Evolutionary conservation across 2,113 vertebrate genomes (phyloP).

Genomic region (Calyptommatus sinebrachiatus): DNA sequence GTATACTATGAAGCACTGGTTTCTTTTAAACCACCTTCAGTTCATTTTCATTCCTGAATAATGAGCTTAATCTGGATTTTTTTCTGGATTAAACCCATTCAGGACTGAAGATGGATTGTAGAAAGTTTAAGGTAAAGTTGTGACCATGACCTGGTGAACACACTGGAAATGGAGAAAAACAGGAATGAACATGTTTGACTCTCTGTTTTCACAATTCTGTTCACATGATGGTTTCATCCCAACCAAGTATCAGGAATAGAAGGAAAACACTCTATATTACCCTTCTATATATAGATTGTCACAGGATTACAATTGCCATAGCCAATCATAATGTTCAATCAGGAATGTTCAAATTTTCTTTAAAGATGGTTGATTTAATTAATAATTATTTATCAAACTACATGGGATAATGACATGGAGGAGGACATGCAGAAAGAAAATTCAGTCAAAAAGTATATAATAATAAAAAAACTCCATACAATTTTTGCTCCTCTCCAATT

Average conservation of each 20-base stretch:
- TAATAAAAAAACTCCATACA: background rate
- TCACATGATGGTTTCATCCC: background rate
- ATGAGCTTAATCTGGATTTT: too few species aligned
- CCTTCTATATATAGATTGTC: background rate
- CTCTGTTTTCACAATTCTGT: background rate
- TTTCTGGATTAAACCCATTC: too few species aligned
- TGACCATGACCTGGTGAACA: background rate
- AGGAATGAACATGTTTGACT: background rate
- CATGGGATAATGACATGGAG: background rate
- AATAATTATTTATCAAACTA: background rate
- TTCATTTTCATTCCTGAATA: too few species aligned
- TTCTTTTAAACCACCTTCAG: too few species aligned
- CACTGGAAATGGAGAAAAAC: background rate
- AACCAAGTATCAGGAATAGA: too few species aligned
- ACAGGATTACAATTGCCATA: too few species aligned
- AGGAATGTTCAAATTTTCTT: background rate
- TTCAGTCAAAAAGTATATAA: background rate
- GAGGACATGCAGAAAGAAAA: background rate
- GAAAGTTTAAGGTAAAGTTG: too few species aligned
- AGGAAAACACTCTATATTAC: background rate
- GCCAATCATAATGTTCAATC: background rate
- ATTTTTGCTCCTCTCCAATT: background rate
- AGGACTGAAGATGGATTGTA: too few species aligned
- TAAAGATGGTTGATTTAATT: background rate
- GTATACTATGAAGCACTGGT: too few species aligned